Conservation (phyloP, 2,113 vertebrate genomes). For the Psittacula cyanocephala region DNA sequence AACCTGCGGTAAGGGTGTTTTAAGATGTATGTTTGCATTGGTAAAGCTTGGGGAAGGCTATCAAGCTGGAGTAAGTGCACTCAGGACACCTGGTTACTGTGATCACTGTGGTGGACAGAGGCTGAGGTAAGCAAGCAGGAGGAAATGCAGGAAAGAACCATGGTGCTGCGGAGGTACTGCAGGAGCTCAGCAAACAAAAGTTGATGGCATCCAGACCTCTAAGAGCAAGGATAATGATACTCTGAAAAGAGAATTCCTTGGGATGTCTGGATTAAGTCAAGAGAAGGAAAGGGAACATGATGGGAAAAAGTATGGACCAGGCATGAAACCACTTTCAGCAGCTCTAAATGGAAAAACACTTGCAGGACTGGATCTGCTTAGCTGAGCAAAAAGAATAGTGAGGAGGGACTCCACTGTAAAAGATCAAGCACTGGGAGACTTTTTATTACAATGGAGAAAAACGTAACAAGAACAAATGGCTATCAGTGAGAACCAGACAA, state of each 20-base stretch:
- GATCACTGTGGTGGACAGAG: not conserved
- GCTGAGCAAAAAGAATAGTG: not conserved
- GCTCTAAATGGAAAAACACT: not conserved
- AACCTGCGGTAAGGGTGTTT: not conserved
- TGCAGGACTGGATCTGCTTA: not conserved
- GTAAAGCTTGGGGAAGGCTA: not conserved
- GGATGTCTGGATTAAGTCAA: not conserved
- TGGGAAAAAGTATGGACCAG: not conserved
- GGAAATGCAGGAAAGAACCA: not conserved
- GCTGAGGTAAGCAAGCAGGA: not conserved
- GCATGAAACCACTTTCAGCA: not conserved
- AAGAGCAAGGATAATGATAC: not conserved
- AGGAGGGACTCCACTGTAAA: not conserved
- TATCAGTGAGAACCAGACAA: not conserved
- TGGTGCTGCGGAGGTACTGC: not conserved
- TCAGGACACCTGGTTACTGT: not conserved
- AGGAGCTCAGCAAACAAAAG: not conserved
- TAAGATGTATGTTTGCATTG: not conserved
- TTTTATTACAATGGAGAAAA: not conserved
- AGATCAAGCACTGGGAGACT: not conserved
- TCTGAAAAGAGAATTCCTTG: not conserved
- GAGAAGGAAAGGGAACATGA: not conserved
- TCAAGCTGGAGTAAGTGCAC: not conserved
- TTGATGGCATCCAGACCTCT: not conserved
- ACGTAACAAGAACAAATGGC: not conserved